phyloP scores from a whole-genome alignment of 2,888 invertebrate genomes.

The Melinaea marsaeus region DNA sequence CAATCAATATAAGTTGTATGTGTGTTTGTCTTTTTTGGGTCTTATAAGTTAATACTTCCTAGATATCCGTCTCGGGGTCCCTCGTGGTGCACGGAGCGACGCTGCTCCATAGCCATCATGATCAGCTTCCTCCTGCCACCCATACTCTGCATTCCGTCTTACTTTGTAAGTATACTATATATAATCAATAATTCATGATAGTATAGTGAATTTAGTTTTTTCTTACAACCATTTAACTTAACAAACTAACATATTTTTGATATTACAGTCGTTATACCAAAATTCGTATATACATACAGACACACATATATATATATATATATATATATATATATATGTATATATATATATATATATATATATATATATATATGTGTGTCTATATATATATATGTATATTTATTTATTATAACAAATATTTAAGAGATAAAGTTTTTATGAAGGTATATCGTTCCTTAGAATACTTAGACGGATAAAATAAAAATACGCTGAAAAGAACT shows the following conservation, averaged over 20 bases:
- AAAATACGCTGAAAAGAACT: background rate
- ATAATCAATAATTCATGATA: background rate
- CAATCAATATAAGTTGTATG: too few species aligned
- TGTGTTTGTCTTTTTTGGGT: background rate
- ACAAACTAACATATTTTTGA: too few species aligned
- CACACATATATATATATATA: too few species aligned
- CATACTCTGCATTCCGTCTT: constrained; percentile 90
- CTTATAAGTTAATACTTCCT: constrained; percentile 5
- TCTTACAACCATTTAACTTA: too few species aligned
- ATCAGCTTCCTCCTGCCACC: constrained; percentile 86
- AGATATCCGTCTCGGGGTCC: constrained; percentile 40
- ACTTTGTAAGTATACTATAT: constrained; percentile 76
- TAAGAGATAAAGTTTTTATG: too few species aligned
- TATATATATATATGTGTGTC: too few species aligned
- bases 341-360: too few species aligned
- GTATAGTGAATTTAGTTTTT: background rate
- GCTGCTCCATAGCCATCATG: constrained; percentile 86
- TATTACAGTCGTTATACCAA: too few species aligned
- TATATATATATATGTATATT: too few species aligned
- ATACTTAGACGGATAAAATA: background rate
- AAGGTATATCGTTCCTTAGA: background rate
- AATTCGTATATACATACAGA: too few species aligned
- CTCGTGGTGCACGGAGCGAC: constrained; percentile 81
- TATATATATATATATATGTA: too few species aligned
- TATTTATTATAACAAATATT: too few species aligned